Conservation (phyloP, 2,797 vertebrate species). For the Sebastolobus alascanus region DNA sequence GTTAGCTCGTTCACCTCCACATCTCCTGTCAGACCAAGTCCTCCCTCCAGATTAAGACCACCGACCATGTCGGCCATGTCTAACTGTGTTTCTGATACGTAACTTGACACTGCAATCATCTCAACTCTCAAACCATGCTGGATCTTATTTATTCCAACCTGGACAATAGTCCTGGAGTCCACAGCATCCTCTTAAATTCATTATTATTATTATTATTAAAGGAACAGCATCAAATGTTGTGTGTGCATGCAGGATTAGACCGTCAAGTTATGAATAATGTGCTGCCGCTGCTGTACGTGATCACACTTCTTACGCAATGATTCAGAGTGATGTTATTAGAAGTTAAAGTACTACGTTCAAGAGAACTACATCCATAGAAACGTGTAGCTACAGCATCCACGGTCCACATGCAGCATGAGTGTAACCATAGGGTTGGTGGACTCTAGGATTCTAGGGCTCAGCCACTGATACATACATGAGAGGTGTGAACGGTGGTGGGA, state of each 20-base stretch:
- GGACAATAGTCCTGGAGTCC: not conserved
- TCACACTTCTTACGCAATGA: not conserved
- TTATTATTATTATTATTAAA: not conserved
- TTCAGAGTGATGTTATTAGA: not conserved
- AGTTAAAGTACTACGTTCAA: not conserved
- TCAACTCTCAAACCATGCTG: slow-evolving; percentile 6
- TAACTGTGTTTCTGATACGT: slow-evolving; percentile 43
- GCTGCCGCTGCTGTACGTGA: not conserved
- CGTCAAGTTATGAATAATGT: not conserved
- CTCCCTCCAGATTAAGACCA: slow-evolving; percentile 51
- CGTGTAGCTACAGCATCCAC: not conserved
- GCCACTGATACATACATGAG: not conserved
- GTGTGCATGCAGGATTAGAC: not conserved
- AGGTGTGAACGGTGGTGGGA: not conserved
- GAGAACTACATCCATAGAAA: not conserved
- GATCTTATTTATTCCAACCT: not conserved
- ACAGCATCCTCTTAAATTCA: not conserved
- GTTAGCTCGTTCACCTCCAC: slow-evolving; percentile 55
- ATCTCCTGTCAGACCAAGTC: slow-evolving; percentile 46
- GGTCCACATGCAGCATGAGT: not conserved
- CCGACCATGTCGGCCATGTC: slow-evolving; percentile 27
- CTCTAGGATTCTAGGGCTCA: not conserved
- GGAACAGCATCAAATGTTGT: not conserved
- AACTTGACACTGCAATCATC: not conserved
- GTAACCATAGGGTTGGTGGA: not conserved